Percentiles rank a stretch among this genome's conserved stretches.
phyloP scores from a whole-genome alignment of 2,113 vertebrate species.

The Gorsachius goisagi region DNA sequence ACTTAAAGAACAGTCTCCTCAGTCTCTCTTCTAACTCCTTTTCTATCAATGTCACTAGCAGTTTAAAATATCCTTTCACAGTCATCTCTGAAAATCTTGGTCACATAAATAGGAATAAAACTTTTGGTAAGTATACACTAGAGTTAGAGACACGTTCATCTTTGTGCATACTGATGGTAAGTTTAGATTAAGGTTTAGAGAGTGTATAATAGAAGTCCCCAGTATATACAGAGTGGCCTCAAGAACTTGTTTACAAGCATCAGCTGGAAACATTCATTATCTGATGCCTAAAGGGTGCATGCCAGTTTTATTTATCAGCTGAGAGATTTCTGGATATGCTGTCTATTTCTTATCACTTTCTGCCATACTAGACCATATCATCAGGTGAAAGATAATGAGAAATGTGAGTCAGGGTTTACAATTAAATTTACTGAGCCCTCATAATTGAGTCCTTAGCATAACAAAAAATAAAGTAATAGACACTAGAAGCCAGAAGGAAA shows the following conservation, averaged over 20 bases:
- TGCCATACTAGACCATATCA: not conserved
- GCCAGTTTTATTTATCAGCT: not conserved
- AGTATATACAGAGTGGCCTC: not conserved
- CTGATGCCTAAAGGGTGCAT: not conserved
- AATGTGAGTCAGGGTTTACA: not conserved
- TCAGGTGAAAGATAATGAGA: not conserved
- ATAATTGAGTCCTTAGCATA: not conserved
- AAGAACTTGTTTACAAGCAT: not conserved
- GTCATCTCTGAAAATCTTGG: not conserved
- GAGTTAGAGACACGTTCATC: not conserved
- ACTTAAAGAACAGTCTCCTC: not conserved
- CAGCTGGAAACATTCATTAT: not conserved
- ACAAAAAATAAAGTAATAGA: not conserved
- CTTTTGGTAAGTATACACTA: not conserved
- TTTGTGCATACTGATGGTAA: not conserved
- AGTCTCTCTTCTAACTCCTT: not conserved
- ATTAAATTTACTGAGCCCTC: not conserved
- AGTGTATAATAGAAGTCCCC: not conserved
- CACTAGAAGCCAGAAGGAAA: not conserved
- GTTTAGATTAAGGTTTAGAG: not conserved
- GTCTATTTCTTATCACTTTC: not conserved
- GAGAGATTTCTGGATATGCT: not conserved
- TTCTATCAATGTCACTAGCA: not conserved
- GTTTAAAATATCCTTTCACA: not conserved
- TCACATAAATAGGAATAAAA: not conserved